Base-by-base conservation (phyloP, 2,797 vertebrate genomes). In the Hydrolagus colliei region DNA sequence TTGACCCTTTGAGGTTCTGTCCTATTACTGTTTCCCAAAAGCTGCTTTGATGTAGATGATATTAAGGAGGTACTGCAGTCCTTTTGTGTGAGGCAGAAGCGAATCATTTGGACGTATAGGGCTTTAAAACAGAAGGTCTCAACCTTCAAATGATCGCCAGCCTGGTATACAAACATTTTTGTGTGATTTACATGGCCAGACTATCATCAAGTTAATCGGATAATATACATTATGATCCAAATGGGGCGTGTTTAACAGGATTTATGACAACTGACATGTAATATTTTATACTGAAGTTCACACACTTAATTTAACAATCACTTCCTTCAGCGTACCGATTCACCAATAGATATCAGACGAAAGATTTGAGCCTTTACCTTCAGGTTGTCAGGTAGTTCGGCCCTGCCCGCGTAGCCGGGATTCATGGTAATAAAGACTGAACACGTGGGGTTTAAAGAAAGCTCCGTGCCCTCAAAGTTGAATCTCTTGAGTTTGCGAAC, bases 381-480 rank as follows among this genome's bases (percentile, higher is more conserved):
- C 72, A 98, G 92, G 88, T 99, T 98, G 92, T 99, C 97, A 0
- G 97, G 97, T 61, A 98, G 91, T 87, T 98, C 97, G 0, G 96
- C 95, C 76, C 97, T 92, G 77, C 97, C 97, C 12, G 97, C 97
- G 9, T 99, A 99, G 10, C 97, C 97, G 16, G 97, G 97, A 89
- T 98, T 99, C 96, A 99, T 98, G 0, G 97, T 98, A 92, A 98
- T 98, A 87, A 98, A 98, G 75, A 98, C 96, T 9, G 94, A 94
- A 86, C 97, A 99, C 0, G 97, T 95, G 85, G 97, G 97, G 89
- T 98, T 97, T 13, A 98, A 95, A 13, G 93, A 95, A 75, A 98
- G 91, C 88, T 97, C 95, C 0, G 97, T 97, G 62, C 97, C 97
- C 90, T 98, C 97, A 88, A 99, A 99, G 89, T 96, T 1, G 89